Conservation (phyloP, 2,797 vertebrate genomes). For the Myotis findleyi region DNA sequence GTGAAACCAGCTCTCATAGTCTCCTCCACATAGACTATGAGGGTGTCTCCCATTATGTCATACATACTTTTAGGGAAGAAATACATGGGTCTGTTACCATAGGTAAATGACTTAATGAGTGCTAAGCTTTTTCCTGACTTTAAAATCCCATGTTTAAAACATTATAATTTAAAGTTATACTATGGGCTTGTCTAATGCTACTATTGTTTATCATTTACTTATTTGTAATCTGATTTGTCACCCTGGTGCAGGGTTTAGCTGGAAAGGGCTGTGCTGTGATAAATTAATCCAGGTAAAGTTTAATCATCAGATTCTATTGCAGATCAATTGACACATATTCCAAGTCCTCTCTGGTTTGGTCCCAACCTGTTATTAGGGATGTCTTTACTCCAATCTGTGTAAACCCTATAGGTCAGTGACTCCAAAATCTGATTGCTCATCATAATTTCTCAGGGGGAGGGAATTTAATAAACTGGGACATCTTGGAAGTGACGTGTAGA, state of each 20-base stretch:
- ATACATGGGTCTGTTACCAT: slow-evolving; percentile 2
- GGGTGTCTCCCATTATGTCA: background rate
- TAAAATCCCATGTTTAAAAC: slow-evolving; percentile 24
- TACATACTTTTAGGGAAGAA: slow-evolving; percentile 8
- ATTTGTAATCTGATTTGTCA: slow-evolving; percentile 14
- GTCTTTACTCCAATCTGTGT: background rate
- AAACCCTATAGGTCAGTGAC: background rate
- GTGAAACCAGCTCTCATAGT: background rate
- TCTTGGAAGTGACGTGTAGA: background rate
- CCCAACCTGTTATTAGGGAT: background rate
- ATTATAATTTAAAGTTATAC: background rate
- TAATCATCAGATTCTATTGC: background rate
- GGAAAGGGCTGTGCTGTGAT: background rate
- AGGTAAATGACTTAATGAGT: slow-evolving; percentile 29
- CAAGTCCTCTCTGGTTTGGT: background rate
- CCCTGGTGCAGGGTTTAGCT: background rate
- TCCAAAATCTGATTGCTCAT: background rate
- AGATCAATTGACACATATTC: background rate
- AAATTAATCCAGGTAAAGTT: background rate
- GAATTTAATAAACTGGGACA: background rate
- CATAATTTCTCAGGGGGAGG: background rate
- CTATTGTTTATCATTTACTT: background rate
- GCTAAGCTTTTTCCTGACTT: background rate
- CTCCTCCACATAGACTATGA: background rate
- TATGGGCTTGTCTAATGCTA: background rate